A percentile compares a stretch with the other conserved stretches of the same genome.
These are phyloP conservation scores for Luidia sarsii DNA, from an alignment of 53 echinoderm and acorn worm species.

Conservation along the genomic window DNA sequence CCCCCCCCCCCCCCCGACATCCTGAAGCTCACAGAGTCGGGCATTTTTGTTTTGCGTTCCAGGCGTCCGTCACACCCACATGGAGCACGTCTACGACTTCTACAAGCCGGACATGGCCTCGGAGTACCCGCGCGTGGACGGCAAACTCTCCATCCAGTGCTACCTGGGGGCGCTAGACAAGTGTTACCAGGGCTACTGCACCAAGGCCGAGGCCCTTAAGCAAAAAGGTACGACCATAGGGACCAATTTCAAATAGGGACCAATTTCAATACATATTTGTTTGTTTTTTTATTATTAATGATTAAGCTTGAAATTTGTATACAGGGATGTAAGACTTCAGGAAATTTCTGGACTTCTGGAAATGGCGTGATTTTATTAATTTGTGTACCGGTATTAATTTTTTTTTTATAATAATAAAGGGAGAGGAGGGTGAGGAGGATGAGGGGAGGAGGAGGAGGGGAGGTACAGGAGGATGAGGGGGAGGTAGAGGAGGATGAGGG, in stretches of 20 bases:
- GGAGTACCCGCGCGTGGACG: conserved; percentile 91
- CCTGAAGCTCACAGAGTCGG: not conserved
- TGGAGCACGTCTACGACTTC: conserved; percentile 99
- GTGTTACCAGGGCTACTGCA: conserved; percentile 89
- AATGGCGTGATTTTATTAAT: not conserved
- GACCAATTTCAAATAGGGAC: not conserved
- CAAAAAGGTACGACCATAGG: conserved; percentile 73
- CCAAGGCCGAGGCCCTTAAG: conserved; percentile 70
- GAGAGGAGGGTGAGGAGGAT: no score
- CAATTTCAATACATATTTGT: not conserved
- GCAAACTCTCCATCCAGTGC: conserved; percentile 97
- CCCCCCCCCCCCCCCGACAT: no score
- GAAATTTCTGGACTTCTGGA: no score
- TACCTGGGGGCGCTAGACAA: conserved; percentile 95
- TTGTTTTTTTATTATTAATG: not conserved
- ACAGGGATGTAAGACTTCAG: no score
- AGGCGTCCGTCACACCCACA: conserved; percentile 91
- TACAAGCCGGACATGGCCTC: conserved; percentile 98
- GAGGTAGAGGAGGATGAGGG: no score
- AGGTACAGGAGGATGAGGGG: no score
- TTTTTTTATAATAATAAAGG: not conserved
- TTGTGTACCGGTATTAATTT: no score
- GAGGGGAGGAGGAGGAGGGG: no score
- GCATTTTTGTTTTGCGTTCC: no score
- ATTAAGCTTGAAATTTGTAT: not conserved